A percentile compares a stretch with the other conserved stretches of the same genome.
phyloP scores from a whole-genome alignment of 2,797 vertebrate genomes.

The Sphenodon punctatus region DNA sequence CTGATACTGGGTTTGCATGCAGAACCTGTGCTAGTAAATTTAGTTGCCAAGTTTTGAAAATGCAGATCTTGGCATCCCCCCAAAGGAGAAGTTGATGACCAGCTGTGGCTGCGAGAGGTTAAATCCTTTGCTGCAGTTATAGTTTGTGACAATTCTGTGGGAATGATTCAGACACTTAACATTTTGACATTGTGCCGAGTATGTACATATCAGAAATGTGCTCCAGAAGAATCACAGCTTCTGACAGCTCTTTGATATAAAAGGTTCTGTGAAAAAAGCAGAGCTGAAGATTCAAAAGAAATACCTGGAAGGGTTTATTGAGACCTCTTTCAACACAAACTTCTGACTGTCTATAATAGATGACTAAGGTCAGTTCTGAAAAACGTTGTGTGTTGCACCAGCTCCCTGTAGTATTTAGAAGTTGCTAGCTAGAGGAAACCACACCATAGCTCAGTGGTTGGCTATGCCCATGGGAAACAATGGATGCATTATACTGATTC shows the following conservation, averaged over 20 bases:
- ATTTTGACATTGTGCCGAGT: not conserved
- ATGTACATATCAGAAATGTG: not conserved
- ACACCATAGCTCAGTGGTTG: not conserved
- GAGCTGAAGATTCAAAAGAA: not conserved
- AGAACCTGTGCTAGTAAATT: not conserved
- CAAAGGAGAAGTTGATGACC: not conserved
- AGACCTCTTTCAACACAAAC: not conserved
- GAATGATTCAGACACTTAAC: not conserved
- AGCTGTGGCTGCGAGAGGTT: not conserved
- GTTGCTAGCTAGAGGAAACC: not conserved
- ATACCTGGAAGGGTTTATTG: not conserved
- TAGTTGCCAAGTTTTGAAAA: not conserved
- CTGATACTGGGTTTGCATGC: not conserved
- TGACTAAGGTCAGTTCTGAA: not conserved
- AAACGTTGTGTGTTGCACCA: not conserved
- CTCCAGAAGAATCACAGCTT: not conserved
- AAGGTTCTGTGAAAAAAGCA: not conserved
- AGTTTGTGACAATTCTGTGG: not conserved
- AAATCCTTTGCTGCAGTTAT: not conserved
- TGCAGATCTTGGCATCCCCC: not conserved
- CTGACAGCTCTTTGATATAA: too few species aligned
- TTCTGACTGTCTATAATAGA: not conserved
- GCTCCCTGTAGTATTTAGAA: not conserved
- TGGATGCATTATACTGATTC: too few species aligned
- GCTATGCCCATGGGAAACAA: too few species aligned